These are phyloP conservation scores for Cynoglossus semilaevis DNA, from an alignment of 2,113 vertebrate genomes.

Conservation along the genomic window DNA sequence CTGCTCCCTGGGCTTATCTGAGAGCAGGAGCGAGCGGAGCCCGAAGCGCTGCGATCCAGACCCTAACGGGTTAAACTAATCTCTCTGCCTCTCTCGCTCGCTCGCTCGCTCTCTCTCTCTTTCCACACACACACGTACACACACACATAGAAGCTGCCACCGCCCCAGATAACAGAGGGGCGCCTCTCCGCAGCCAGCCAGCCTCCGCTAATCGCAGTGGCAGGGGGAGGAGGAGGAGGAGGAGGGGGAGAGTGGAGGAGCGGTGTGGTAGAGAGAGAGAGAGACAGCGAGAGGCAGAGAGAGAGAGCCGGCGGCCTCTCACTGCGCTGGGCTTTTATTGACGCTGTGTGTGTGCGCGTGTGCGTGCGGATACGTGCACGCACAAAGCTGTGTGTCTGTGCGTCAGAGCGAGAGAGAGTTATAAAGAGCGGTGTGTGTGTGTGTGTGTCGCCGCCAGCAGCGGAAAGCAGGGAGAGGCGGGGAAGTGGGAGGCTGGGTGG, in stretches of 20 bases:
- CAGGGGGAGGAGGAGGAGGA: slow-evolving; percentile 56
- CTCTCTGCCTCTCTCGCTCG: slow-evolving; percentile 41
- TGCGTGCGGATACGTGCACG: background rate
- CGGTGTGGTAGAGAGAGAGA: too few relatives aligned
- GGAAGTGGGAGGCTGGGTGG: slow-evolving; percentile 71
- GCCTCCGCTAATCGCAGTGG: slow-evolving; percentile 74
- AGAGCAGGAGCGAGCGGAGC: slow-evolving; percentile 44
- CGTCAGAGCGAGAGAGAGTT: slow-evolving; percentile 45
- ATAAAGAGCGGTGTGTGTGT: slow-evolving; percentile 3
- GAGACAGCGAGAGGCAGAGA: slow-evolving; percentile 16
- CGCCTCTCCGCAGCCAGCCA: slow-evolving; percentile 73
- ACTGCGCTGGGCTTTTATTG: slow-evolving; percentile 74
- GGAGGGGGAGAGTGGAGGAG: too few relatives aligned
- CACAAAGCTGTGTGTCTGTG: slow-evolving; percentile 17
- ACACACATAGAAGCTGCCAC: slow-evolving; percentile 69
- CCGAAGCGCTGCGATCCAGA: slow-evolving; percentile 39
- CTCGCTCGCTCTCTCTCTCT: slow-evolving; percentile 19
- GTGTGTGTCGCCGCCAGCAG: slow-evolving; percentile 62
- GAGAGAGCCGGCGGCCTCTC: slow-evolving; percentile 72
- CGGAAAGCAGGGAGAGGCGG: slow-evolving; percentile 71
- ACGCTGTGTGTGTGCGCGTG: slow-evolving; percentile 48
- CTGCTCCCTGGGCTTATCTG: slow-evolving; percentile 28
- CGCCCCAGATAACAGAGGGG: slow-evolving; percentile 77
- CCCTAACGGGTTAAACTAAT: slow-evolving; percentile 71
- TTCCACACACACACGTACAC: slow-evolving; percentile 14